Evolutionary conservation across 2,797 vertebrate species (phyloP).

Genomic region (Hydrophis major): DNA sequence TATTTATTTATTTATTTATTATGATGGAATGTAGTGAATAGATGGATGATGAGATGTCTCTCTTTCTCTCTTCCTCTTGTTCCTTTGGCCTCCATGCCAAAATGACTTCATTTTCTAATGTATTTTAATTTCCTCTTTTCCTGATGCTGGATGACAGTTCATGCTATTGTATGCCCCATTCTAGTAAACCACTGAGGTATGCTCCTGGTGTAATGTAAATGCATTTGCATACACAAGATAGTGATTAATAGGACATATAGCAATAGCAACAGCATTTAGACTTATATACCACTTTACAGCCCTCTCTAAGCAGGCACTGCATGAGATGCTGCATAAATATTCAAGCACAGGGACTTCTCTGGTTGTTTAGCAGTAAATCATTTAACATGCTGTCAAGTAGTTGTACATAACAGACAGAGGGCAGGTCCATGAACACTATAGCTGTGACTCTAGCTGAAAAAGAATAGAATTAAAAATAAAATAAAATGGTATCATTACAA

Average conservation of each 20-base stretch:
- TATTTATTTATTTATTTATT: neutral
- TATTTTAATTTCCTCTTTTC: constrained; percentile 52
- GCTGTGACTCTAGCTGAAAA: constrained; percentile 70
- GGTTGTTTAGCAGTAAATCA: constrained; percentile 65
- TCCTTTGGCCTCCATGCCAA: neutral
- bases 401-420: constrained; percentile 71
- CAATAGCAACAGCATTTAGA: no score
- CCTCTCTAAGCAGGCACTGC: no score
- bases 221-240: constrained; percentile 58
- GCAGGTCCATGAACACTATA: constrained; percentile 74
- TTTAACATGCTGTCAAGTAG: constrained; percentile 65
- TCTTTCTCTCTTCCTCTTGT: neutral
- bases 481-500: constrained; percentile 76
- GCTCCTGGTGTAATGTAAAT: constrained; percentile 66
- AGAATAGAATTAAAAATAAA: neutral
- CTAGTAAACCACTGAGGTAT: constrained; percentile 52
- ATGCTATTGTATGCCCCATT: constrained; percentile 51
- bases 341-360: constrained; percentile 29
- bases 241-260: constrained; percentile 66
- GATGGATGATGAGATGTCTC: neutral
- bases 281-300: no score
- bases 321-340: constrained; percentile 34
- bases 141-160: constrained; percentile 40
- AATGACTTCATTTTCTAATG: constrained; percentile 34
- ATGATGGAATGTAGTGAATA: neutral